These are phyloP conservation scores for Fundulus diaphanus DNA, from an alignment of 2,797 vertebrate species.

Conservation along the genomic window DNA sequence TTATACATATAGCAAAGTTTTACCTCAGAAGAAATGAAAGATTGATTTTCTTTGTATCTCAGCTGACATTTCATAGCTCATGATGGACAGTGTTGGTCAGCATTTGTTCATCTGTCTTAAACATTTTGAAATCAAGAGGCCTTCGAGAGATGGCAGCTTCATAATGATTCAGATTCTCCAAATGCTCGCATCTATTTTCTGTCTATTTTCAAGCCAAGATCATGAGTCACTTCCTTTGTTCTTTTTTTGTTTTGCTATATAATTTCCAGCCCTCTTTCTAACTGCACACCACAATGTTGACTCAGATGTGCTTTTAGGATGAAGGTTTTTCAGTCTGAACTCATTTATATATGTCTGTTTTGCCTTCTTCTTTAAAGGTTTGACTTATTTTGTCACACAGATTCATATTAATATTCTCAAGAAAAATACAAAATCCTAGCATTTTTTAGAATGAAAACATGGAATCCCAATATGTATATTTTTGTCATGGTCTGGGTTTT, in stretches of 20 bases:
- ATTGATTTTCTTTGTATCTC: constrained; percentile 40
- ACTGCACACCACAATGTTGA: constrained; percentile 5
- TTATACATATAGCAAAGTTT: background rate
- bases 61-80: constrained; percentile 45
- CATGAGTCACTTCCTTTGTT: constrained; percentile 20
- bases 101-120: constrained; percentile 51
- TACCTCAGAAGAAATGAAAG: constrained; percentile 12
- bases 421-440: no score
- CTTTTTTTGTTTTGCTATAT: constrained; percentile 17
- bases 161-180: constrained; percentile 39
- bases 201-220: constrained; percentile 11
- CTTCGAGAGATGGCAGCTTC: constrained; percentile 29
- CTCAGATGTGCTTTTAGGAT: constrained; percentile 16
- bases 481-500: no score
- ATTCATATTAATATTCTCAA: no score
- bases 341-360: constrained; percentile 1
- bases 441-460: no score
- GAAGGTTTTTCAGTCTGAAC: background rate
- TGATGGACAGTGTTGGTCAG: constrained; percentile 46
- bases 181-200: constrained; percentile 45
- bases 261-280: constrained; percentile 9
- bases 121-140: constrained; percentile 35
- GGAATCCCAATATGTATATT: no score
- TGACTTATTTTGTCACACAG: background rate
- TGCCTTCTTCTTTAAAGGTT: background rate